Percentiles rank a stretch among this genome's conserved stretches.
phyloP scores from a whole-genome alignment of 2,888 invertebrate species.

The Eilema caniola region DNA sequence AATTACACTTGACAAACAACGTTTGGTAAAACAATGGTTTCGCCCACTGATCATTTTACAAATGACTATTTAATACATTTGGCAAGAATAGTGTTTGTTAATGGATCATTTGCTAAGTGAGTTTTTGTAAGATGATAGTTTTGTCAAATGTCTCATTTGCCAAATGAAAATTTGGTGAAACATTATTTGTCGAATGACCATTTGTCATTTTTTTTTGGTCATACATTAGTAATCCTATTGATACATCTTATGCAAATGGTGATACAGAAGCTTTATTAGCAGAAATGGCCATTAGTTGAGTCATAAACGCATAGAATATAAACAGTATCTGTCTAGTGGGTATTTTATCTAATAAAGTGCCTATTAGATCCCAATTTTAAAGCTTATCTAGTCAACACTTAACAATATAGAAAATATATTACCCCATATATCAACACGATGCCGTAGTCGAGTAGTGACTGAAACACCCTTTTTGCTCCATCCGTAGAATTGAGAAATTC shows the following conservation, averaged over 20 bases:
- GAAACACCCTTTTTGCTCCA: conserved; percentile 79
- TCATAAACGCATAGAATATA: not conserved
- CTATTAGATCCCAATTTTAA: conserved; percentile 24
- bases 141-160: too few relatives aligned
- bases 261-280: not conserved
- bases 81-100: too few relatives aligned
- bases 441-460: conserved; percentile 84
- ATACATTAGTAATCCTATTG: not conserved
- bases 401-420: conserved; percentile 35
- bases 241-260: not conserved
- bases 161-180: too few relatives aligned
- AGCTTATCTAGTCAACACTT: conserved; percentile 21
- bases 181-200: too few relatives aligned
- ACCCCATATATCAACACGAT: conserved; percentile 81
- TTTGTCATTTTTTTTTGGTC: too few relatives aligned
- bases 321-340: not conserved
- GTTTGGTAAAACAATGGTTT: too few relatives aligned
- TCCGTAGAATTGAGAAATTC: conserved; percentile 80
- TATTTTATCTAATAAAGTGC: not conserved
- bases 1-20: too few relatives aligned
- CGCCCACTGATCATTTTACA: too few relatives aligned
- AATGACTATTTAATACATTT: too few relatives aligned
- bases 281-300: not conserved
- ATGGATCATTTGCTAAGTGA: too few relatives aligned
- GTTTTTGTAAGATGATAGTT: too few relatives aligned